Base-by-base conservation (phyloP, 2,113 vertebrate species). In the Hydrolagus affinis region DNA sequence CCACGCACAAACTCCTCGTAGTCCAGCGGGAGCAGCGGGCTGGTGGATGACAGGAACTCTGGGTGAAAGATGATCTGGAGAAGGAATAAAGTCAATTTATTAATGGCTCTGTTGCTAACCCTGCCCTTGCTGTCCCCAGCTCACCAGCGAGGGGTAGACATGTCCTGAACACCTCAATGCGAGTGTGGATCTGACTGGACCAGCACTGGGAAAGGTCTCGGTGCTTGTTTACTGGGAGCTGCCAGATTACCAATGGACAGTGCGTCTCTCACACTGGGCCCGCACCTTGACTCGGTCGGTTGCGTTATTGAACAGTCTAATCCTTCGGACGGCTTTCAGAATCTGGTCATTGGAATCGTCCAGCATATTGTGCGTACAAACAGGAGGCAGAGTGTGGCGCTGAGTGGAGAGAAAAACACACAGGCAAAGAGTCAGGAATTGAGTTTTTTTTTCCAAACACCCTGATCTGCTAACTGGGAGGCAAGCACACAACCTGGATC, bases 1-100 rank as follows among this genome's bases (percentile, higher is more conserved):
- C 96, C 96, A 56, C 96, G 91, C 7, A 98, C 96, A 90, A 98
- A 98, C 89, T 98, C 96, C 86, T 97, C 96, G 70, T 97, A 97
- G 87, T 97, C 96, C 92, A 97, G 95, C 0, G 96, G 96, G 85
- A 97, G 94, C 17, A 97, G 92, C 6, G 96, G 96, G 86, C 96
- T 97, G 1, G 96, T 97, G 86, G 96, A 97, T 0, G 96, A 97
- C 32, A 97, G 93, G 89, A 98, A 98, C 90, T 98, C 96, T 0
- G 96, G 96, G 86, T 98, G 96, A 89, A 98, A 98, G 88, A 98
- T 96, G 11, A 98, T 93, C 96, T 98, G 86, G 17, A 83, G 17
- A 28, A 83, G 2, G 62, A 66, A 83, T 19, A 30, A 32, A 19
- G 66, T 8, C 59, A 15, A 66, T 83, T 66, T 83, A 32, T 17